Base-by-base conservation (phyloP, 2,888 invertebrate species). In the Plagodis pulveraria region DNA sequence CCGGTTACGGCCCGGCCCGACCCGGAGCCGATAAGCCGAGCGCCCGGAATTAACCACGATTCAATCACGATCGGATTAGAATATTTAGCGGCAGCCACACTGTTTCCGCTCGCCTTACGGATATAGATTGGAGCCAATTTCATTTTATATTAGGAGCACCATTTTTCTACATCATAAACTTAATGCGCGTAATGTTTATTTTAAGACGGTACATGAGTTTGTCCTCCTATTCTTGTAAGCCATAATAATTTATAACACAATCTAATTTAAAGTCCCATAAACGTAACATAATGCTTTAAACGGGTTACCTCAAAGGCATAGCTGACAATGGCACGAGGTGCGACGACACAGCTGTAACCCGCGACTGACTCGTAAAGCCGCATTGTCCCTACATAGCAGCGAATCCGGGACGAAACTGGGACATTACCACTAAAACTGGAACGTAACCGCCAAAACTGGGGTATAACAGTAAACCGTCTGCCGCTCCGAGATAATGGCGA, bases 361-460 rank as follows among this genome's bases (percentile, higher is more conserved):
- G 41, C 50, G 41, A 8, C n/a, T 46, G 5, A 11, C 51, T 58
- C 58, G 58, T 58, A 58, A 58, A 54, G 41, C 22, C 48, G 51
- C 33, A 9, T 22, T 35, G 49, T 32, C 51, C 35, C 22, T 35
- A 35, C 43, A 32, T 36, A 42, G 22, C 11, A 40, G 50, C 50
- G 40, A 34, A 34, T 33, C 49, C 35, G 52, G 44, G 48, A 49
- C 50, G 40, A 34, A 34, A 12, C 49, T 22, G 52, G 44, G 48
- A 49, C 53, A 47, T 41, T 44, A 46, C 12, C 52, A 36, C 38
- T 48, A 34, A 10, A 58, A 44, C 47, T 32, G 47, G 43, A 11
- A 35, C 51, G 10, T 41, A 46, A 34, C 40, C 34, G 47, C 48
- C 12, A 43, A 11, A 57, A 42, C 40, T 38, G 45, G 46, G 42